Evolutionary conservation across 2,113 vertebrate species (phyloP), one percentile per base, ranked within the genome.

Genomic region (Dendrocopos noguchii): DNA sequence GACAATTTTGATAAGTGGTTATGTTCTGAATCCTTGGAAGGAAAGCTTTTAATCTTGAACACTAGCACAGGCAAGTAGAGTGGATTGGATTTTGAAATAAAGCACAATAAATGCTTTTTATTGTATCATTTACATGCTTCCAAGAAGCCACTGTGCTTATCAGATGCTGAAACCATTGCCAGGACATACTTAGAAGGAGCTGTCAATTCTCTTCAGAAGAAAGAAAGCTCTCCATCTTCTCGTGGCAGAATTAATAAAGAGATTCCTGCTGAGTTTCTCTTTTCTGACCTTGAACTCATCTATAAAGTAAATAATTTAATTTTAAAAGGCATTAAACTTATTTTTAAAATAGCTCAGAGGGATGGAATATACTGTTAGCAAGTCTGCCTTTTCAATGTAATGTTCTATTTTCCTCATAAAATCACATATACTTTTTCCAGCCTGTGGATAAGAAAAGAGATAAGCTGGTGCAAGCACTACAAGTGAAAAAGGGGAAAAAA

Each of bases 51-150:
- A 47, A 79, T 80, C 77, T 61, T 94, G 71, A 90, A 60, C 44
- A 18, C 19, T 15, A 88, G 19, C 5, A 4, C 12, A 80, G 25
- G 7, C 33, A 78, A 14, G 55, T 55, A 73, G 64, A 90, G 83
- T 28, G 46, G 36, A 86, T 80, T 0, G 1, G 82, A 72, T 78
- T 82, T 77, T 55, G 46, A 87, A 93, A 88, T 56, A 84, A 84
- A 92, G 77, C 50, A 90, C 76, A 87, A 86, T 34, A 73, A 93
- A 95, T 86, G 71, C 21, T 86, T 84, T 93, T 96, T 70, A 93
- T 63, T 84, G 60, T 71, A 82, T 47, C 75, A 53, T 90, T 92
- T 77, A 76, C 76, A 90, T 90, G 64, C 77, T 93, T 87, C 73
- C 94, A 95, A 91, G 93, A 88, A 94, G 85, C 39, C 0, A 7